These are phyloP conservation scores for Corythornis madagascariensis DNA, from an alignment of 2,113 vertebrate genomes.

Conservation along the genomic window DNA sequence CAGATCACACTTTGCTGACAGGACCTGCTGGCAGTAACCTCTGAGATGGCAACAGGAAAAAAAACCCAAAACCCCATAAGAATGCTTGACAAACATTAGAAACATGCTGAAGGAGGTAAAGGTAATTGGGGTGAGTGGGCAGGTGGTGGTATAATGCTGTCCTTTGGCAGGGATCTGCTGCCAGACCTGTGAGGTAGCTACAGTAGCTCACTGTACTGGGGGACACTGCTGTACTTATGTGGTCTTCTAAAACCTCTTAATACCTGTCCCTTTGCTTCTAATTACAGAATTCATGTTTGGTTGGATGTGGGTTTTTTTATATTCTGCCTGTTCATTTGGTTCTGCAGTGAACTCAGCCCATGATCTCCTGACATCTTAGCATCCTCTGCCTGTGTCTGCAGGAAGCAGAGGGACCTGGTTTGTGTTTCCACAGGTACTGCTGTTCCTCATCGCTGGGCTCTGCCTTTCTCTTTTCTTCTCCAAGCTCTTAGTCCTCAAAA, in stretches of 20 bases:
- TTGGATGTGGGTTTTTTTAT: neutral
- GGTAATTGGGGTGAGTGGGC: neutral
- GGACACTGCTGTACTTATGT: neutral
- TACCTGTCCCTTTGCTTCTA: neutral
- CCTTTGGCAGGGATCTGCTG: neutral
- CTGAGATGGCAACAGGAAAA: neutral
- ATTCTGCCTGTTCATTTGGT: fast-evolving
- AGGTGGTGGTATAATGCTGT: neutral
- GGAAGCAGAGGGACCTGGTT: neutral
- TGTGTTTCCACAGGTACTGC: neutral
- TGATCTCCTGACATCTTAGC: neutral
- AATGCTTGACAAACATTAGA: neutral
- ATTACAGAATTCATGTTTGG: neutral
- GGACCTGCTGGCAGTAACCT: neutral
- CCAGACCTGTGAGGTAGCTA: neutral
- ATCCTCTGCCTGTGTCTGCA: neutral
- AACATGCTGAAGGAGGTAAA: neutral
- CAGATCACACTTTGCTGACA: neutral
- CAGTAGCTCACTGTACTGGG: neutral
- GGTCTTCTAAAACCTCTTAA: neutral
- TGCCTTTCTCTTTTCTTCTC: neutral
- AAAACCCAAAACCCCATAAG: neutral
- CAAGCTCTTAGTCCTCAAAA: neutral
- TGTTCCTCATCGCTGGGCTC: neutral
- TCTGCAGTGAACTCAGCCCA: neutral